A percentile compares a stretch with the other conserved stretches of the same genome.
Conservation (phyloP, 2,797 vertebrate genomes). For the Hapalemur alaotrensis region DNA sequence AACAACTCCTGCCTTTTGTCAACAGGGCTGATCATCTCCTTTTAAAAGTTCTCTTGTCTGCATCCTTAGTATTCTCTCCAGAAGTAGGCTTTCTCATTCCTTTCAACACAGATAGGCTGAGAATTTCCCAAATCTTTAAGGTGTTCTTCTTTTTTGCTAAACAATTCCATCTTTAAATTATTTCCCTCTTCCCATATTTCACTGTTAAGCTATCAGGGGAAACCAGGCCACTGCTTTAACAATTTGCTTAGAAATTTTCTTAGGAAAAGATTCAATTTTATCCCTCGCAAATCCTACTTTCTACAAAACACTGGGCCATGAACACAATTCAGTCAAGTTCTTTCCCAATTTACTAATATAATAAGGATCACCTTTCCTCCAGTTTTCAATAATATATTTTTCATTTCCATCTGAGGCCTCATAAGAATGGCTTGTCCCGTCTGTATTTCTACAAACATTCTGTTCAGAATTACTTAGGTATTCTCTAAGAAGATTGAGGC, state of each 20-base stretch:
- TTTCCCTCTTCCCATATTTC: background rate
- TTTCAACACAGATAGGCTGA: background rate
- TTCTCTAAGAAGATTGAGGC: background rate
- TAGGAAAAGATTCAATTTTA: background rate
- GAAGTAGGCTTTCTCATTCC: background rate
- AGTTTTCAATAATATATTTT: background rate
- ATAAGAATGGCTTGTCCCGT: background rate
- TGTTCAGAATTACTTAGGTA: background rate
- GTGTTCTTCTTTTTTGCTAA: background rate
- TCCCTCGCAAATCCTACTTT: background rate
- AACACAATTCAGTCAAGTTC: background rate
- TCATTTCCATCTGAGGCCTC: background rate
- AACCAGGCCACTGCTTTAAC: background rate
- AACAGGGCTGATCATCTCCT: background rate
- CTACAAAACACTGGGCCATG: background rate
- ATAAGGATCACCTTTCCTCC: background rate
- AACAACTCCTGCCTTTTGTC: background rate
- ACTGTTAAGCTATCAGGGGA: background rate
- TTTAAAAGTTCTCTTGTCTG: background rate
- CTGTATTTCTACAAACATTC: background rate
- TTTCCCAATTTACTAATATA: background rate
- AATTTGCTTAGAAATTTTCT: background rate
- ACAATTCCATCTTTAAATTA: background rate
- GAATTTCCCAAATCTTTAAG: background rate
- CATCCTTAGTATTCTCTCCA: background rate